A percentile compares a stretch with the other conserved stretches of the same genome.
Conservation (phyloP, 2,113 vertebrate species). For the Petrocephalus zakoni region DNA sequence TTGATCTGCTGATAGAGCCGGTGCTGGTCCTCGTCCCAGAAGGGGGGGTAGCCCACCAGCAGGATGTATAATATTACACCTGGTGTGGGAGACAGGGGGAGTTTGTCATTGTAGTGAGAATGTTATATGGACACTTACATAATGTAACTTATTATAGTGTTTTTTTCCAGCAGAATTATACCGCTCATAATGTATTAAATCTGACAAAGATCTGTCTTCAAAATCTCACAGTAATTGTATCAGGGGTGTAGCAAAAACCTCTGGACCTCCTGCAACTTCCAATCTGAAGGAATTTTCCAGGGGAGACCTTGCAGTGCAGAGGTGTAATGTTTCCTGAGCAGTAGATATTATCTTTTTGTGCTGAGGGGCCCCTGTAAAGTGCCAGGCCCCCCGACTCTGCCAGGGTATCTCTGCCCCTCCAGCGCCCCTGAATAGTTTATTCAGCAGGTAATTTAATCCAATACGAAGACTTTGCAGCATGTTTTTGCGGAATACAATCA, state of each 20-base stretch:
- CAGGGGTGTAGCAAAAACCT: neutral
- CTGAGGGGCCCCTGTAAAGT: neutral
- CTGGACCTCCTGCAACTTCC: neutral
- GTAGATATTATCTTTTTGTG: neutral
- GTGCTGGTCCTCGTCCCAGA: slow-evolving; percentile 63
- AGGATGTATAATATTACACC: slow-evolving; percentile 62
- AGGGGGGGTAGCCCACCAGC: slow-evolving; percentile 58
- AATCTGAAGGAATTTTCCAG: neutral
- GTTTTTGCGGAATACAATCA: neutral
- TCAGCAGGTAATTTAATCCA: neutral
- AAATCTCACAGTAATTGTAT: neutral
- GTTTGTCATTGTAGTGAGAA: neutral
- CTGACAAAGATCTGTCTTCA: neutral
- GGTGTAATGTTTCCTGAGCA: neutral
- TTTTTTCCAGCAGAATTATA: neutral
- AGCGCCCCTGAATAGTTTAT: neutral
- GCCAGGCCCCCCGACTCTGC: neutral
- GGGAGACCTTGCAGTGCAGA: neutral
- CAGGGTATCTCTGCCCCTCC: neutral
- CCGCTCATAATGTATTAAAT: neutral
- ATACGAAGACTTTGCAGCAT: neutral
- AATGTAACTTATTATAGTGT: neutral
- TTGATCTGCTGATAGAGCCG: slow-evolving; percentile 62
- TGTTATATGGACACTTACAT: neutral
- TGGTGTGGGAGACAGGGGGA: slow-evolving; percentile 14